phyloP scores from a whole-genome alignment of 2,888 invertebrate species.

The Philonicus albiceps region DNA sequence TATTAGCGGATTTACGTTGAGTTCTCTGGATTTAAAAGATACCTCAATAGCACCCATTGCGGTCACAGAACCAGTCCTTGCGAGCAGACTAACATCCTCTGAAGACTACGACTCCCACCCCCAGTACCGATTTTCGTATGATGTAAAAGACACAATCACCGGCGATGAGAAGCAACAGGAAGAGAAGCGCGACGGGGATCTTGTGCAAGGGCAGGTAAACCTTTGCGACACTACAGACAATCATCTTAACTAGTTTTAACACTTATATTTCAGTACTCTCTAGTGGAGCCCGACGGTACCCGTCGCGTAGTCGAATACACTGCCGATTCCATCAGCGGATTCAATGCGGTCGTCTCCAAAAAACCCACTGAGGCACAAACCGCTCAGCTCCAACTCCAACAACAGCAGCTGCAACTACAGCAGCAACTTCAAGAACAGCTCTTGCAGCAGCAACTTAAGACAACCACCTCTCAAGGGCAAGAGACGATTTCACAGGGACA shows the following conservation, averaged over 20 bases:
- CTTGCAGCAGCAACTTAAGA: constrained; percentile 58
- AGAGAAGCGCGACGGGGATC: constrained; percentile 53
- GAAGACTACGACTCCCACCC: constrained; percentile 53
- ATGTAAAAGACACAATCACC: constrained; percentile 53
- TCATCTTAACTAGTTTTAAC: background rate
- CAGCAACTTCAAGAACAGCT: constrained; percentile 62
- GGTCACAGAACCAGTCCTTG: constrained; percentile 9
- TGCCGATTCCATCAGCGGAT: constrained; percentile 50
- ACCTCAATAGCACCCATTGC: constrained; percentile 6
- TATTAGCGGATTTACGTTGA: constrained; percentile 28
- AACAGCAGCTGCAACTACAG: constrained; percentile 52
- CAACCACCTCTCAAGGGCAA: constrained; percentile 56
- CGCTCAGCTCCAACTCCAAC: constrained; percentile 6
- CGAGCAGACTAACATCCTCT: constrained; percentile 42
- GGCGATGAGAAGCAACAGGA: constrained; percentile 54
- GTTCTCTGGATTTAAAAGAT: constrained; percentile 17
- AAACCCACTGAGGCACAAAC: constrained; percentile 50
- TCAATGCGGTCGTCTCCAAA: constrained; percentile 50
- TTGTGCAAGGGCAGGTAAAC: constrained; percentile 52
- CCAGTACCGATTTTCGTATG: constrained; percentile 52
- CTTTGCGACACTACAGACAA: background rate
- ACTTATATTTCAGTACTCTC: constrained; percentile 47
- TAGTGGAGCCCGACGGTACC: constrained; percentile 51
- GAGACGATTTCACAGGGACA: constrained; percentile 55
- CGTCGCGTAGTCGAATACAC: constrained; percentile 51